Conservation (phyloP, 1,140 invertebrate species). For the Drosophila watanabei region DNA sequence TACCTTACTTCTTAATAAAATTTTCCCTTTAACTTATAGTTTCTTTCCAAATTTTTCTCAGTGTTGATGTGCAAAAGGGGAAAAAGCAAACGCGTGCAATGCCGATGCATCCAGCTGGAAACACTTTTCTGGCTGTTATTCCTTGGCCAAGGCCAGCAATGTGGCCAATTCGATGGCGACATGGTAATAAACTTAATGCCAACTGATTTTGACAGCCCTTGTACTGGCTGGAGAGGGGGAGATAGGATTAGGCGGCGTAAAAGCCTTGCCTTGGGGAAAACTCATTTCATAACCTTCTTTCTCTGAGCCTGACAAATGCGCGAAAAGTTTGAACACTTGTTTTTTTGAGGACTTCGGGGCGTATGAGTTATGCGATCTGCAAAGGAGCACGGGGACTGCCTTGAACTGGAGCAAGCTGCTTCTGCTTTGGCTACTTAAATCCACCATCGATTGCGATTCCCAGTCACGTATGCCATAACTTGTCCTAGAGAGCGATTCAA, state of each 20-base stretch:
- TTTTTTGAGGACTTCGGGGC: background rate
- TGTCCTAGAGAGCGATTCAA: slow-evolving; percentile 35
- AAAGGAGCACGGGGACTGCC: slow-evolving; percentile 18
- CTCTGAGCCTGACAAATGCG: slow-evolving; percentile 39
- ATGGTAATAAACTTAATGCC: slow-evolving; percentile 53
- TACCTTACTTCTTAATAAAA: background rate
- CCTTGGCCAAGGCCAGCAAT: slow-evolving; percentile 42
- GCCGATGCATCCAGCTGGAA: slow-evolving; percentile 52
- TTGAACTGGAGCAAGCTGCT: slow-evolving; percentile 32
- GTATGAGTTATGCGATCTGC: slow-evolving; percentile 40
- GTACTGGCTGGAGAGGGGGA: background rate
- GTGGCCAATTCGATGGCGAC: slow-evolving; percentile 46
- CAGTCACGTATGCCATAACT: slow-evolving; percentile 43
- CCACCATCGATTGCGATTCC: slow-evolving; percentile 28
- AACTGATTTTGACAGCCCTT: slow-evolving; percentile 64
- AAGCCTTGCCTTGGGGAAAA: slow-evolving; percentile 10
- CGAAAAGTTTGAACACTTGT: slow-evolving; percentile 36
- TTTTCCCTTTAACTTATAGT: background rate
- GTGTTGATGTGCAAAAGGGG: background rate
- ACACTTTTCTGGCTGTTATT: slow-evolving; percentile 48
- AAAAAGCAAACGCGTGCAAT: slow-evolving; percentile 8
- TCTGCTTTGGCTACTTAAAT: slow-evolving; percentile 10
- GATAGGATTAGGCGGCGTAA: slow-evolving; percentile 12
- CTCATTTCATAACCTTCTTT: background rate
- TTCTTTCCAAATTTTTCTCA: background rate